Evolutionary conservation across 2,113 vertebrate genomes (phyloP).

Genomic region (Rana temporaria): DNA sequence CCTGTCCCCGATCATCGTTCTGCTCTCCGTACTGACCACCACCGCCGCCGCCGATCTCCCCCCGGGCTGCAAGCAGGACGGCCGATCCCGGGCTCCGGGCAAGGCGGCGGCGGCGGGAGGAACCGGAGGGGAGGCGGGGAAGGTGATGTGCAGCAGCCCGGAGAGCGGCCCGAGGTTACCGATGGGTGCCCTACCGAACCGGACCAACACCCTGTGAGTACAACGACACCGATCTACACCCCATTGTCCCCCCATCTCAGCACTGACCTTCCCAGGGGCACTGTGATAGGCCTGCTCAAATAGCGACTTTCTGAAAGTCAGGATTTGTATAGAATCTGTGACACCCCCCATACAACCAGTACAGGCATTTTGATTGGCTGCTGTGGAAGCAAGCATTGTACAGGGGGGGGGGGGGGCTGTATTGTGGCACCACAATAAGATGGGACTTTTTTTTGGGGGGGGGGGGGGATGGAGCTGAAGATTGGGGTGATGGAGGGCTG

Average conservation of each 20-base stretch:
- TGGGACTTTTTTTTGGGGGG: no score
- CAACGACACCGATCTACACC: neutral
- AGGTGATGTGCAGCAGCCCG: constrained; percentile 90
- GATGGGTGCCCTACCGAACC: constrained; percentile 83
- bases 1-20: constrained; percentile 25
- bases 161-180: constrained; percentile 84
- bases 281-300: no score
- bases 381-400: no score
- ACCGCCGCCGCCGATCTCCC: constrained; percentile 57
- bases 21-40: constrained; percentile 57
- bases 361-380: no score
- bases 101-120: constrained; percentile 30
- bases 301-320: no score
- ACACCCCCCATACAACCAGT: neutral
- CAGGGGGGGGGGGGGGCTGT: no score
- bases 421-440: no score
- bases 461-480: no score
- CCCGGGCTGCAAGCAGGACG: constrained; percentile 74
- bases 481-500: no score
- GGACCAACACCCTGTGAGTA: constrained; percentile 94
- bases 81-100: constrained; percentile 63
- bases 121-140: constrained; percentile 69
- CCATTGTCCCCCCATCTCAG: no score
- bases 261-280: no score
- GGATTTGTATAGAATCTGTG: no score